Percentiles rank a stretch among this genome's conserved stretches.
Conservation (phyloP, 2,797 vertebrate species). For the Melanogrammus aeglefinus region DNA sequence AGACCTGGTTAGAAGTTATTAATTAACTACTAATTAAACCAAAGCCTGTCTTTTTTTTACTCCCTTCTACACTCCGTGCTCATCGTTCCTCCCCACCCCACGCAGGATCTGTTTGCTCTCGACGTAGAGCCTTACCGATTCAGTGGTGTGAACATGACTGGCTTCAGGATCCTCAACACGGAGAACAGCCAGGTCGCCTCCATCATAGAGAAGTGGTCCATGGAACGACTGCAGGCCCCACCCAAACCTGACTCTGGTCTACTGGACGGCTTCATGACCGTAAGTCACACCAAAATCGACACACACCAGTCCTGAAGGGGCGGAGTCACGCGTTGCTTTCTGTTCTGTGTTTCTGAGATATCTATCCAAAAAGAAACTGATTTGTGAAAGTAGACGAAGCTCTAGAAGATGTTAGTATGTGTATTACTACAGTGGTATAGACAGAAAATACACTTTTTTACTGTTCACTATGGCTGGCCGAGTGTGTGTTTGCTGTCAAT, state of each 20-base stretch:
- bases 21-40: background rate
- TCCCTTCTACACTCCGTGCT: too few species aligned
- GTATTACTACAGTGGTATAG: too few species aligned
- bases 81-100: background rate
- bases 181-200: conserved; percentile 86
- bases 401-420: too few species aligned
- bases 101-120: conserved; percentile 91
- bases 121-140: conserved; percentile 93
- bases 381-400: too few species aligned
- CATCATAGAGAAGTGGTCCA: conserved; percentile 91
- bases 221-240: conserved; percentile 86
- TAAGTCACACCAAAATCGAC: conserved; percentile 65
- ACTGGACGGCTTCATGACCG: conserved; percentile 93
- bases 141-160: conserved; percentile 96
- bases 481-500: too few species aligned
- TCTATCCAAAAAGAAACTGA: too few species aligned
- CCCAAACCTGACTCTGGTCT: conserved; percentile 87
- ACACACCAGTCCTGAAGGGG: background rate
- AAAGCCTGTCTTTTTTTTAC: background rate
- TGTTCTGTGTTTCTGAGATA: too few species aligned
- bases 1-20: background rate
- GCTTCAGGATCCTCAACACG: conserved; percentile 89
- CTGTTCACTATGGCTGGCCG: too few species aligned
- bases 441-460: too few species aligned
- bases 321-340: too few species aligned